phyloP scores from a whole-genome alignment of 1,140 invertebrate genomes.

The Lordiphosa stackelbergi region DNA sequence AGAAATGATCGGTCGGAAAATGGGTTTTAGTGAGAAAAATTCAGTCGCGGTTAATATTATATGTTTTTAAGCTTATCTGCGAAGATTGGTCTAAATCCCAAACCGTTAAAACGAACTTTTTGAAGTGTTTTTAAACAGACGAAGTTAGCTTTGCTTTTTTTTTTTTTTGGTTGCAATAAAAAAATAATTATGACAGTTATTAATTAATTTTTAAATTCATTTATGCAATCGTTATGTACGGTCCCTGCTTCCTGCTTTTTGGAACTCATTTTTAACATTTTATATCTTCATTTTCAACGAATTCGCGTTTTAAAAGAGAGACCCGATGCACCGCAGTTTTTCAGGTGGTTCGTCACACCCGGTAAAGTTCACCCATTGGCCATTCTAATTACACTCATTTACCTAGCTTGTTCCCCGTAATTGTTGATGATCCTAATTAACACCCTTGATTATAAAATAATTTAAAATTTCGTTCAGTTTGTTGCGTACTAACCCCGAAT shows the following conservation, averaged over 20 bases:
- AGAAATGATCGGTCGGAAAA: too few species aligned
- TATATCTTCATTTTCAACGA: slow-evolving; percentile 53
- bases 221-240: too few species aligned
- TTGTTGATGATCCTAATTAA: slow-evolving; percentile 23
- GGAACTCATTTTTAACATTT: slow-evolving; percentile 60
- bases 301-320: slow-evolving; percentile 49
- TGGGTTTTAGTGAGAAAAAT: too few species aligned
- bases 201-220: too few species aligned
- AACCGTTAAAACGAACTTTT: too few species aligned
- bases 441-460: not conserved
- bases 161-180: too few species aligned
- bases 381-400: slow-evolving; percentile 20
- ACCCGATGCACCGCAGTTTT: slow-evolving; percentile 65
- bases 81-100: too few species aligned
- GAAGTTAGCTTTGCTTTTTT: too few species aligned
- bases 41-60: too few species aligned
- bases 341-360: slow-evolving; percentile 74
- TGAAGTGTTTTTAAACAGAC: too few species aligned
- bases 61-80: too few species aligned
- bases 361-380: slow-evolving; percentile 69
- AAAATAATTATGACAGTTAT: too few species aligned
- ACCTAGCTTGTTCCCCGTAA: slow-evolving; percentile 53
- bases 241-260: slow-evolving; percentile 7
- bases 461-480: not conserved
- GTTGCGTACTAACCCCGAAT: slow-evolving; percentile 38